These are phyloP conservation scores for Coelopa frigida DNA, from an alignment of 1,140 invertebrate genomes.

Conservation along the genomic window DNA sequence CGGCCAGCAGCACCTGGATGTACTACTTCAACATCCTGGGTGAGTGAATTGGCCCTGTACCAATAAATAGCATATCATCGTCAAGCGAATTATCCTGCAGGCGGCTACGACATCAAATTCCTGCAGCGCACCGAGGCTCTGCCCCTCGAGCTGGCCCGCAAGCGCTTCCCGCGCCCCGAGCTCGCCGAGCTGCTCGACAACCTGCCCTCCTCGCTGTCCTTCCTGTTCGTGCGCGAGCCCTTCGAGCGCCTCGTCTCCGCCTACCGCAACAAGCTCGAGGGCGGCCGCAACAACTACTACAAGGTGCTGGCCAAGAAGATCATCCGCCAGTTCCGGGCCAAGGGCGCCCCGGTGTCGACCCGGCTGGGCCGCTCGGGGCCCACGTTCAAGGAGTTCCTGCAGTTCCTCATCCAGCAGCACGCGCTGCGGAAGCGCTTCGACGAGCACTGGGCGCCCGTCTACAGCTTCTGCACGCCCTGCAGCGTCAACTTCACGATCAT, in stretches of 20 bases:
- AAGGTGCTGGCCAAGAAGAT: constrained; percentile 61
- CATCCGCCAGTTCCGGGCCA: constrained; percentile 49
- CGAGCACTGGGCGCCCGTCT: constrained; percentile 69
- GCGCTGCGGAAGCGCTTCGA: constrained; percentile 48
- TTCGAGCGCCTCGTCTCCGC: constrained; percentile 84
- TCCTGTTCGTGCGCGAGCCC: constrained; percentile 84
- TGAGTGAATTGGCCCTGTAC: constrained; percentile 34
- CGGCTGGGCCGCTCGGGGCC: constrained; percentile 45
- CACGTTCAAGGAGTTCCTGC: constrained; percentile 64
- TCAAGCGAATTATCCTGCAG: constrained; percentile 26
- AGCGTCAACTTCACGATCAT: constrained; percentile 57
- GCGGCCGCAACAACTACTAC: constrained; percentile 60
- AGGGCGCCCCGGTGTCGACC: constrained; percentile 12
- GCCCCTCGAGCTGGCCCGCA: constrained; percentile 53
- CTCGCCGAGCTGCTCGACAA: constrained; percentile 50
- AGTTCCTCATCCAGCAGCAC: constrained; percentile 51
- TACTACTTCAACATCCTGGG: constrained; percentile 70
- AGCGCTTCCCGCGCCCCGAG: constrained; percentile 54
- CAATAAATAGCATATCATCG: too few relatives aligned
- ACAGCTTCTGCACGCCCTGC: constrained; percentile 68
- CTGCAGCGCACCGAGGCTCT: constrained; percentile 50
- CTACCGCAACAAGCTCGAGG: constrained; percentile 82
- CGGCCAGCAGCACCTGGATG: constrained; percentile 72
- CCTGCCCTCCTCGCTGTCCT: constrained; percentile 53
- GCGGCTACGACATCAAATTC: constrained; percentile 54